Percentiles rank a stretch among this genome's conserved stretches.
These are phyloP conservation scores for Spisula solida DNA, from an alignment of 2,888 invertebrate genomes.

Conservation along the genomic window DNA sequence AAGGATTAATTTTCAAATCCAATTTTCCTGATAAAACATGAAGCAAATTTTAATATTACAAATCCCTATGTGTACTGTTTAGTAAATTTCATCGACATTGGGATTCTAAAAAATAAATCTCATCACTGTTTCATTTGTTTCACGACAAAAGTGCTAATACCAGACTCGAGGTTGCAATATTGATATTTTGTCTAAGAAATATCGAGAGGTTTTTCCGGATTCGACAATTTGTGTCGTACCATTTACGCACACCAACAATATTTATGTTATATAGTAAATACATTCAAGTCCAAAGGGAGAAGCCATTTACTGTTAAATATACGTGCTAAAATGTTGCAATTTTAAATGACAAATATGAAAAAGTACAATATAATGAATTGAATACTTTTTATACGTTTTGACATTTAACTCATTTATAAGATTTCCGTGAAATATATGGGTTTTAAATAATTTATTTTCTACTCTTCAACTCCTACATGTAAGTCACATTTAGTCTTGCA, in stretches of 20 bases:
- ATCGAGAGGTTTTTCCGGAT: background rate
- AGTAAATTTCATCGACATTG: too few species aligned
- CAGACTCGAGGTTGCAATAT: background rate
- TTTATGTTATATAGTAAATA: background rate
- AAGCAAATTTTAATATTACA: too few species aligned
- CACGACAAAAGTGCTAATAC: background rate
- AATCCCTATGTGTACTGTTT: too few species aligned
- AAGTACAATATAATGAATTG: background rate
- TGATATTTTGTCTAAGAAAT: background rate
- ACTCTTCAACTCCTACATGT: background rate
- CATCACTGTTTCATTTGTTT: background rate
- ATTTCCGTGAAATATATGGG: background rate
- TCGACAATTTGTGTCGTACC: background rate
- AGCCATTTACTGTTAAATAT: background rate
- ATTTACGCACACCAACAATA: background rate
- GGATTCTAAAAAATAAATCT: too few species aligned
- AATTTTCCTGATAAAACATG: too few species aligned
- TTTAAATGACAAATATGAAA: background rate
- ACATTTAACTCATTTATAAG: background rate
- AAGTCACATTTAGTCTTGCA: too few species aligned
- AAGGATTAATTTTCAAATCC: too few species aligned
- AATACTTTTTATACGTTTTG: background rate
- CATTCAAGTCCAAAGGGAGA: background rate
- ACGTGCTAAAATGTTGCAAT: background rate
- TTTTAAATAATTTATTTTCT: background rate